Base-by-base conservation (phyloP, 2,888 invertebrate genomes). In the Leptinotarsa rubiginosa region DNA sequence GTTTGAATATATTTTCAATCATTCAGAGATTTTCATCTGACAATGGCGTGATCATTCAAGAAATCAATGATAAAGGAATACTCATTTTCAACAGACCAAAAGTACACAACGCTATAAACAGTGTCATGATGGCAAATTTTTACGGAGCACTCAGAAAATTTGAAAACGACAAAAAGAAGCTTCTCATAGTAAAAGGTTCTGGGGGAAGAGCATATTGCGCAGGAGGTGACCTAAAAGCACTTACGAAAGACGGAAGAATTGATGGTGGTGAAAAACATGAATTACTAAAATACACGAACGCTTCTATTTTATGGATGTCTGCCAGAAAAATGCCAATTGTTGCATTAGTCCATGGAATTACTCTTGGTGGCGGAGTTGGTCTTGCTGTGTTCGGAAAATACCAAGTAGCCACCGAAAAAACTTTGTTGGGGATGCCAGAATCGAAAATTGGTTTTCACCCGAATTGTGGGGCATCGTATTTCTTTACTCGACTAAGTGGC, bases 391-490 rank as follows among this genome's bases (percentile, higher is more conserved):
- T 99, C 88, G 97, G 98, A 0, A 91, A 92, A 82, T 99, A 96
- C 86, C 91, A 98, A 76, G 92, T 99, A 47, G 98, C 97, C 0
- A 98, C 98, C 0, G 99, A 99, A 86, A 93, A 92, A 81, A 97
- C 98, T 0, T 82, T 97, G 47, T 96, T 98, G 86, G 98, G 99
- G 0, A 99, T 99, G 99, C 99, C 99, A 0, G 99, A 99, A 89
- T 98, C 98, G 0, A 96, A 94, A 15, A 97, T 99, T 82, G 99
- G 98, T 13, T 89, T 99, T 52, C 97, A 98, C 85, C 98, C 99
- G 0, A 99, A 99, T 90, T 98, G 98, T 15, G 99, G 99, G 1
- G 98, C 95, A 0, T 95, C 96, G 0, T 94, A 96, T 84, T 97
- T 98, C 86, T 89, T 99, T 70, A 94, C 99, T 0, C 91, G 96